Evolutionary conservation across 2,113 vertebrate genomes (phyloP).

Genomic region (Urocynchramus pylzowi): DNA sequence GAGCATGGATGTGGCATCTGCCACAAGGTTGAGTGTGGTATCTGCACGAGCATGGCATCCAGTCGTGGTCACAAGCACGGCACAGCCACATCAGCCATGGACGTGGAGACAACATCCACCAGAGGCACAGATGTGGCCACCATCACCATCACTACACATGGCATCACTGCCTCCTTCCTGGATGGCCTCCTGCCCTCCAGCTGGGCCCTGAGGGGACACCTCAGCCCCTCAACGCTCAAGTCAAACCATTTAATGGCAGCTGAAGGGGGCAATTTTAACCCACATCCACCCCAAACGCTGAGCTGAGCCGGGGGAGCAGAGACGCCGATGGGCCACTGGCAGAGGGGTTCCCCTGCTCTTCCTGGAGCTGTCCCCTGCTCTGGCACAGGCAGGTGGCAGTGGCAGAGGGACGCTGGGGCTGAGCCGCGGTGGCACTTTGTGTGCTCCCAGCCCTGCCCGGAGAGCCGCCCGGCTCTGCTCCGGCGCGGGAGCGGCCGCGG

Average conservation of each 20-base stretch:
- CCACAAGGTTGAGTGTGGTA: fast-evolving
- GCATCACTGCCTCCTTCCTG: neutral
- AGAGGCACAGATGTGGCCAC: neutral
- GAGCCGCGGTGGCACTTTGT: neutral
- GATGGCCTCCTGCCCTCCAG: neutral
- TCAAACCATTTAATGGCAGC: neutral
- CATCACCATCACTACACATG: fast-evolving
- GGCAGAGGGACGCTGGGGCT: neutral
- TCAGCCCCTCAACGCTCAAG: neutral
- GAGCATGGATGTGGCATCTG: neutral
- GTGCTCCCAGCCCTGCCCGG: neutral
- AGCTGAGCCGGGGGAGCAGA: neutral
- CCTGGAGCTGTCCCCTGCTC: neutral
- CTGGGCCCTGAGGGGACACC: neutral
- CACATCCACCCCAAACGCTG: fast-evolving
- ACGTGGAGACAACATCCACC: neutral
- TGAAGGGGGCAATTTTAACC: neutral
- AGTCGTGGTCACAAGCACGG: neutral
- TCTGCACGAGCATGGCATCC: fast-evolving
- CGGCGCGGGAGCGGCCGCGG: neutral
- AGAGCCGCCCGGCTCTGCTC: fast-evolving
- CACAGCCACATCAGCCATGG: neutral
- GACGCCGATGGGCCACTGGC: fast-evolving
- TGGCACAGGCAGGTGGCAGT: neutral
- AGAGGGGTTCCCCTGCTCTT: neutral